Percentiles rank a stretch among this genome's conserved stretches.
Conservation (phyloP, 2,113 vertebrate species). For the Psittacula cyanocephala region DNA sequence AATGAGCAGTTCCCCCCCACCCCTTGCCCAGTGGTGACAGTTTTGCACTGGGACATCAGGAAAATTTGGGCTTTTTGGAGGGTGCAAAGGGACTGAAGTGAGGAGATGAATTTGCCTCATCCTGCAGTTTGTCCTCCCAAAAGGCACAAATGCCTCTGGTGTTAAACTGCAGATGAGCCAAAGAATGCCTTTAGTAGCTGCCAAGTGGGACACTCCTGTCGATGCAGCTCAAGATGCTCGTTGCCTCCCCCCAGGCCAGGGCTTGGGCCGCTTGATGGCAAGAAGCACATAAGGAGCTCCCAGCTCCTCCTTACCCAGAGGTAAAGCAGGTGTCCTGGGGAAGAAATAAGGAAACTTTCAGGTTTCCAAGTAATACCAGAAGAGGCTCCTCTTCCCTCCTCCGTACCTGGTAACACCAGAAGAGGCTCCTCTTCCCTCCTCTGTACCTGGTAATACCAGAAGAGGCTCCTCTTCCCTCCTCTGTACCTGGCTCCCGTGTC, state of each 20-base stretch:
- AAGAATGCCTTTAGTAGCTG: constrained; percentile 15
- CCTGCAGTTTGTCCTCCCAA: background rate
- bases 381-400: background rate
- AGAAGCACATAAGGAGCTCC: background rate
- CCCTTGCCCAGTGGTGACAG: background rate
- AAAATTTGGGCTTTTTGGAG: background rate
- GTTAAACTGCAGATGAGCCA: background rate
- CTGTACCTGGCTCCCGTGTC: background rate
- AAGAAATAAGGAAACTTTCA: background rate
- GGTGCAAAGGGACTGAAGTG: background rate
- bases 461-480: background rate
- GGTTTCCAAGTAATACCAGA: background rate
- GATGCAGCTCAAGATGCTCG: background rate
- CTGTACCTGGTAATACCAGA: background rate
- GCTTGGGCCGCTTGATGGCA: background rate
- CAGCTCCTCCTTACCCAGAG: background rate
- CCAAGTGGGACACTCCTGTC: background rate
- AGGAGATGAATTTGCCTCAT: background rate
- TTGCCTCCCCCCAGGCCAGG: background rate
- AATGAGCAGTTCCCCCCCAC: background rate
- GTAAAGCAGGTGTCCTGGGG: background rate
- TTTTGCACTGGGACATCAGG: background rate
- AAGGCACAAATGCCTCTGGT: background rate
- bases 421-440: background rate
- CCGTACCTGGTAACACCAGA: background rate